A percentile compares a stretch with the other conserved stretches of the same genome.
These are phyloP conservation scores for Erebia aethiops DNA, from an alignment of 2,888 invertebrate species.

Conservation along the genomic window DNA sequence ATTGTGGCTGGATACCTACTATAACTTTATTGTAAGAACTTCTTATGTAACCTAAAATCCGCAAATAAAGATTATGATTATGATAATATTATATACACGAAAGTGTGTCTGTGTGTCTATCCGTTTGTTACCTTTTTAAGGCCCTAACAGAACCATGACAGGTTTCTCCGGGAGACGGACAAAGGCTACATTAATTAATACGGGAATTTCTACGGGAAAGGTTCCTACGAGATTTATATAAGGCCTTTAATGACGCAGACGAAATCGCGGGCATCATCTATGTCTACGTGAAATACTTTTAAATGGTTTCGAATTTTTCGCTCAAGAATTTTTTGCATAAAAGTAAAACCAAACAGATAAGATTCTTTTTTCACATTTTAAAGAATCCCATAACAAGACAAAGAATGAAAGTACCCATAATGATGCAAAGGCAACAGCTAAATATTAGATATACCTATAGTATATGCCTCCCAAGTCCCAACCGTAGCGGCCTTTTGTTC, in stretches of 20 bases:
- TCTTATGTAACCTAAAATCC: too few relatives aligned
- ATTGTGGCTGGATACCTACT: too few relatives aligned
- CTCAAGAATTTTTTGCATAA: too few relatives aligned
- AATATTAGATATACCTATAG: not conserved
- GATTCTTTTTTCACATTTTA: not conserved
- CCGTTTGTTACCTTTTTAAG: too few relatives aligned
- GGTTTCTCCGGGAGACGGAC: not conserved
- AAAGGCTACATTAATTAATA: not conserved
- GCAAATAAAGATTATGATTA: too few relatives aligned
- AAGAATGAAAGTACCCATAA: not conserved
- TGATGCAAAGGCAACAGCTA: conserved; percentile 19
- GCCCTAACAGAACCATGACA: too few relatives aligned
- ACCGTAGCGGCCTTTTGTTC: conserved; percentile 16
- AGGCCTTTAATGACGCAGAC: not conserved
- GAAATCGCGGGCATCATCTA: not conserved
- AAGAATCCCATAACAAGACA: not conserved
- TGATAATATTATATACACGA: too few relatives aligned
- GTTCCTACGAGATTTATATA: not conserved
- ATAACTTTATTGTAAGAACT: too few relatives aligned
- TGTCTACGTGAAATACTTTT: too few relatives aligned
- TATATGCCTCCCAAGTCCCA: not conserved
- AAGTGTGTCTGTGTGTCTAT: too few relatives aligned
- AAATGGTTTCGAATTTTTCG: too few relatives aligned
- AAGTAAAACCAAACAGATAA: too few relatives aligned
- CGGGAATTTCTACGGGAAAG: not conserved